phyloP scores from a whole-genome alignment of 2,888 invertebrate species.

The Clistopyga incitator region DNA sequence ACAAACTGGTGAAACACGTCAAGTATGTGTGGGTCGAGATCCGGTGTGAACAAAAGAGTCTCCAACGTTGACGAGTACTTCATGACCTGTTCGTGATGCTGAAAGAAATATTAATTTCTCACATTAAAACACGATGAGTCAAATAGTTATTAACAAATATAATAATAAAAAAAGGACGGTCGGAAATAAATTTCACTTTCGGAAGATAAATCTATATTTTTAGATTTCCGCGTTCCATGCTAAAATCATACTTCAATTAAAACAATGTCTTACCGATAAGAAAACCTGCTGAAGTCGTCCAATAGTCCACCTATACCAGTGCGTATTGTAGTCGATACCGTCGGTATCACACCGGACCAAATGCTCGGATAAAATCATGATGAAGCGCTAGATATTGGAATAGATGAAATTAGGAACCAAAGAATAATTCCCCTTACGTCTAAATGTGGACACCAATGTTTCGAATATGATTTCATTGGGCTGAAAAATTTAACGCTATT shows the following conservation, averaged over 20 bases:
- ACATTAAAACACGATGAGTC: background rate
- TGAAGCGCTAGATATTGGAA: conserved; percentile 89
- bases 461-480: background rate
- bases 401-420: background rate
- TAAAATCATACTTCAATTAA: background rate
- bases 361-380: conserved; percentile 98
- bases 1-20: conserved; percentile 99
- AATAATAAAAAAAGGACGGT: too few relatives aligned
- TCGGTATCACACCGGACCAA: conserved; percentile 97
- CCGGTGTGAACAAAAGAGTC: conserved; percentile 97
- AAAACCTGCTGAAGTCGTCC: conserved; percentile 98
- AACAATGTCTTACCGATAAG: conserved; percentile 89
- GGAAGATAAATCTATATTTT: too few relatives aligned
- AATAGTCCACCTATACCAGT: conserved; percentile 98
- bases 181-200: too few relatives aligned
- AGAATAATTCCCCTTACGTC: background rate
- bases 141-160: background rate
- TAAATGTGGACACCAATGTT: background rate
- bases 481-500: conserved; percentile 40
- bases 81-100: conserved; percentile 99
- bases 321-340: conserved; percentile 95
- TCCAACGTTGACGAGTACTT: conserved; percentile 98
- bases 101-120: conserved; percentile 82
- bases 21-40: conserved; percentile 97
- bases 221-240: too few relatives aligned